Evolutionary conservation across 2,888 invertebrate genomes (phyloP).

Genomic region (Dynastes tityus): DNA sequence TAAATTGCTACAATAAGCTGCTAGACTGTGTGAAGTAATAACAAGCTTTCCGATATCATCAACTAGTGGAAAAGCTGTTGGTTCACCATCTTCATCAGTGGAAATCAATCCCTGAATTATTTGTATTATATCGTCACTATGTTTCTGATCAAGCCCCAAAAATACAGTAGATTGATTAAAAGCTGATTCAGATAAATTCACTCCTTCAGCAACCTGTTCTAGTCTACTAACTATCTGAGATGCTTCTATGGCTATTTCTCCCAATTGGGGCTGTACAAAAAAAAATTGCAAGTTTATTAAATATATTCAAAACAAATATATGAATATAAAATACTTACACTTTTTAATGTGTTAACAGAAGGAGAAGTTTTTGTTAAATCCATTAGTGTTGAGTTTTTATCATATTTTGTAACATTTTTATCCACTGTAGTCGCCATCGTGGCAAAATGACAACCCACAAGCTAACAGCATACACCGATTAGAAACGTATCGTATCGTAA

Average conservation of each 20-base stretch:
- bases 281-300: slow-evolving; percentile 49
- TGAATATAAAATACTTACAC: slow-evolving; percentile 54
- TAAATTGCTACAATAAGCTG: slow-evolving; percentile 89
- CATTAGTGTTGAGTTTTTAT: slow-evolving; percentile 58
- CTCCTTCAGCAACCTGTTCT: slow-evolving; percentile 68
- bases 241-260: slow-evolving; percentile 70
- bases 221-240: slow-evolving; percentile 70
- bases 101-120: slow-evolving; percentile 75
- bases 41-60: slow-evolving; percentile 79
- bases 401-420: slow-evolving; percentile 57
- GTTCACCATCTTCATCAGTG: slow-evolving; percentile 78
- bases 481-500: too few species aligned
- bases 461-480: neutral
- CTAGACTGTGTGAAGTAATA: slow-evolving; percentile 89
- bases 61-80: slow-evolving; percentile 75
- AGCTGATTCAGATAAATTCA: slow-evolving; percentile 61
- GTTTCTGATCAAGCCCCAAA: slow-evolving; percentile 67
- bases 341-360: slow-evolving; percentile 54
- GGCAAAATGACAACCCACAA: slow-evolving; percentile 56
- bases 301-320: slow-evolving; percentile 8
- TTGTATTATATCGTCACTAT: slow-evolving; percentile 75
- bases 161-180: slow-evolving; percentile 66
- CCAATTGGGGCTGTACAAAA: slow-evolving; percentile 63
- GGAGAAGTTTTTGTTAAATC: slow-evolving; percentile 59
- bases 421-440: slow-evolving; percentile 64